Evolutionary conservation across 2,888 invertebrate genomes (phyloP).

Genomic region (Caradrina clavipalpis): DNA sequence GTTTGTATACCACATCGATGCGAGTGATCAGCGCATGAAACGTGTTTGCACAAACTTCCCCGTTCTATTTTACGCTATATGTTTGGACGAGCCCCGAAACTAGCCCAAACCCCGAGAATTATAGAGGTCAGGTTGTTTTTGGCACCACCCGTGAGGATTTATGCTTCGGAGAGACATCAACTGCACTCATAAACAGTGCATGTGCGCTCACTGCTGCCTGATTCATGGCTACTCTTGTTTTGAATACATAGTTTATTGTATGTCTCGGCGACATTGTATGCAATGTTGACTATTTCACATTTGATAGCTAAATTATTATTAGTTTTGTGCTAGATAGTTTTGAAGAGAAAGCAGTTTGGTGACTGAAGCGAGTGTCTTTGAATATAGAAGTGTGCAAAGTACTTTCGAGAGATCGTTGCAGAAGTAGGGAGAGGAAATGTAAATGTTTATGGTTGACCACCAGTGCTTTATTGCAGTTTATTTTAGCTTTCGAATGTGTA

Average conservation of each 20-base stretch:
- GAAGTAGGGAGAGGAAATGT: not conserved
- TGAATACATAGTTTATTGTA: constrained; percentile 79
- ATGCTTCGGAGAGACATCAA: constrained; percentile 83
- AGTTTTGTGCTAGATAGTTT: constrained; percentile 34
- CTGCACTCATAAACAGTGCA: constrained; percentile 87
- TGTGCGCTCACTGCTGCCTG: constrained; percentile 76
- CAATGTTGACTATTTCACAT: constrained; percentile 53
- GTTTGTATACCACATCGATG: constrained; percentile 66
- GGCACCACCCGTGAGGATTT: constrained; percentile 83
- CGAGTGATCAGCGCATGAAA: constrained; percentile 71
- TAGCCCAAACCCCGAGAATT: constrained; percentile 71
- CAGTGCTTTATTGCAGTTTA: not conserved
- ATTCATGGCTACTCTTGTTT: constrained; percentile 79
- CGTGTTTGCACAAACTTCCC: constrained; percentile 74
- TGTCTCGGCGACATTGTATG: constrained; percentile 67
- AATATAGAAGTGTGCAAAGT: not conserved
- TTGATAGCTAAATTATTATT: constrained; percentile 45
- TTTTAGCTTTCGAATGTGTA: not conserved
- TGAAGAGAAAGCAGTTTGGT: constrained; percentile 17
- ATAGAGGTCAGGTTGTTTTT: constrained; percentile 81
- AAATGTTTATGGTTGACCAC: constrained; percentile 7
- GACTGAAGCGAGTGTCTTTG: constrained; percentile 14
- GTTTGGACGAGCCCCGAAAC: constrained; percentile 74
- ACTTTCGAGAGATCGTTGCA: not conserved
- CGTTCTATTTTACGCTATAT: constrained; percentile 71